Evolutionary conservation across 2,797 vertebrate genomes (phyloP).

Genomic region (Cyprinodon diabolis): DNA sequence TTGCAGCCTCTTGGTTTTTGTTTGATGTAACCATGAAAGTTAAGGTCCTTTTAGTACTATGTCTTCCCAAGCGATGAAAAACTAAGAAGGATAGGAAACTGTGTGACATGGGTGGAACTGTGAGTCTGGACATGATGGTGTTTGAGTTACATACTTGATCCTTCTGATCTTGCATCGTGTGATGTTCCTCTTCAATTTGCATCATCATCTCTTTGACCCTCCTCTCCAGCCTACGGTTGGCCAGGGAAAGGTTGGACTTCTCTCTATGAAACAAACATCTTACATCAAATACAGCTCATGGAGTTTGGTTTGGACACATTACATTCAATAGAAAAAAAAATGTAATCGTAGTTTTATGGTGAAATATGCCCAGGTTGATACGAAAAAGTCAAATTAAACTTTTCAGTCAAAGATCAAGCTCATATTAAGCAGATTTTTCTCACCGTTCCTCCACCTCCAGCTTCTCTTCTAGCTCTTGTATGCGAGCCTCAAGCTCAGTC

Average conservation of each 20-base stretch:
- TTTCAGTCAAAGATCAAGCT: constrained; percentile 3
- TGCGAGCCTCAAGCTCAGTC: constrained; percentile 89
- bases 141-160: constrained; percentile 85
- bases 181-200: constrained; percentile 95
- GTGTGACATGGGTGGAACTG: neutral
- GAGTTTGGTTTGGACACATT: neutral
- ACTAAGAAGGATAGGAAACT: no score
- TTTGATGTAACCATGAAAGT: neutral
- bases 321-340: neutral
- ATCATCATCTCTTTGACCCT: constrained; percentile 96
- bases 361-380: neutral
- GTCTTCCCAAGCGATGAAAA: no score
- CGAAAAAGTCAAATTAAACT: constrained; percentile 16
- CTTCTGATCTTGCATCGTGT: constrained; percentile 92
- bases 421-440: constrained; percentile 16
- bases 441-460: constrained; percentile 95
- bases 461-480: constrained; percentile 91
- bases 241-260: constrained; percentile 89
- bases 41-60: neutral
- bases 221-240: constrained; percentile 92
- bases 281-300: constrained; percentile 1
- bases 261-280: constrained; percentile 80
- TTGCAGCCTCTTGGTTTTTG: neutral
- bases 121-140: constrained; percentile 1
- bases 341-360: neutral